Percentiles rank a stretch among this genome's conserved stretches.
Evolutionary conservation across 2,113 vertebrate genomes (phyloP).

Genomic region (Perca fluviatilis): DNA sequence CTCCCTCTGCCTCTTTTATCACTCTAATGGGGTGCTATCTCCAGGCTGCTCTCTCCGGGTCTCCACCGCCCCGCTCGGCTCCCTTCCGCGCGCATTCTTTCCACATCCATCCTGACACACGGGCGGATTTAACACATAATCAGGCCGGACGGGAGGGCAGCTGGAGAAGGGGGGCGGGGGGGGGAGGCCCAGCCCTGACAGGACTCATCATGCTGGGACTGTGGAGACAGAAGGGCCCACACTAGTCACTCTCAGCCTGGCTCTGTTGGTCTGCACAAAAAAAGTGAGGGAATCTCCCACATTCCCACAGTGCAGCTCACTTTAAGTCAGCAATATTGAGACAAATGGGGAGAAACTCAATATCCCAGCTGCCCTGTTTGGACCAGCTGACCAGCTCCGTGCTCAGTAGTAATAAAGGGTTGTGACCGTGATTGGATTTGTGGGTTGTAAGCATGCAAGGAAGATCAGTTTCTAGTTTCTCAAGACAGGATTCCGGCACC

Average conservation of each 20-base stretch:
- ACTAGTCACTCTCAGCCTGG: conserved; percentile 51
- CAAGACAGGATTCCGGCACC: background rate
- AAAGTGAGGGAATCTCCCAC: conserved; percentile 46
- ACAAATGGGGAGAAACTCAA: conserved; percentile 63
- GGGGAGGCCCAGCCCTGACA: conserved; percentile 67
- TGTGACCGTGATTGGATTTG: conserved; percentile 60
- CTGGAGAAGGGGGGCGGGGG: background rate
- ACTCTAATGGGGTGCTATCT: conserved; percentile 86
- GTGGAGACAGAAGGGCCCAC: conserved; percentile 75
- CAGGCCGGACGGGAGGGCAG: conserved; percentile 65
- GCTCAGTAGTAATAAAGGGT: conserved; percentile 53
- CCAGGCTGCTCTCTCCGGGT: conserved; percentile 72
- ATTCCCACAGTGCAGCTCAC: conserved; percentile 40
- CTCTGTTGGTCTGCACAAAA: conserved; percentile 45
- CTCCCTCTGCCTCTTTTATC: conserved; percentile 85
- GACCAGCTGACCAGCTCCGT: conserved; percentile 30
- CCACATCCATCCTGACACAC: conserved; percentile 81
- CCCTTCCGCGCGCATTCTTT: conserved; percentile 69
- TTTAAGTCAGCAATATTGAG: conserved; percentile 54
- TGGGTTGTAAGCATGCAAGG: conserved; percentile 39
- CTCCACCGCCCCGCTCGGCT: conserved; percentile 45
- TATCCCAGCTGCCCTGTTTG: conserved; percentile 55
- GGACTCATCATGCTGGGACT: conserved; percentile 75
- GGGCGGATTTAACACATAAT: conserved; percentile 87
- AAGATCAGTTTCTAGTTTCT: conserved; percentile 35